A percentile compares a stretch with the other conserved stretches of the same genome.
These are phyloP conservation scores for Dasypus novemcinctus DNA, from an alignment of 2,113 vertebrate species.

Conservation along the genomic window DNA sequence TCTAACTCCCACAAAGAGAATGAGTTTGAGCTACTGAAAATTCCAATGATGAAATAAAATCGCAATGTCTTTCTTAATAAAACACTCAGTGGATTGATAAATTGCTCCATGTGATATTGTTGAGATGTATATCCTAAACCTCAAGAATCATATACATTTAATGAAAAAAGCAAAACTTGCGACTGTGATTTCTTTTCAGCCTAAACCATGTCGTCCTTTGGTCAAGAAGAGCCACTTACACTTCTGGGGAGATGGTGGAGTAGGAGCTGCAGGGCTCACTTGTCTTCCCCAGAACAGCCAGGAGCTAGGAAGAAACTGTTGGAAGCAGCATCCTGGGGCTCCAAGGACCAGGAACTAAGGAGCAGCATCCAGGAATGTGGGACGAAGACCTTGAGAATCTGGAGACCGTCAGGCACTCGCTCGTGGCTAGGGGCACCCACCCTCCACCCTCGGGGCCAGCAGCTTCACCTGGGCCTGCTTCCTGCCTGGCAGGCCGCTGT, in stretches of 20 bases:
- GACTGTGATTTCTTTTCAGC: conserved; percentile 74
- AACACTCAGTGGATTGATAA: conserved; percentile 63
- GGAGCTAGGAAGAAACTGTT: no score
- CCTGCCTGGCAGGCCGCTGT: no score
- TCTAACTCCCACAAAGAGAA: neutral
- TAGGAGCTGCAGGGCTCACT: conserved; percentile 48
- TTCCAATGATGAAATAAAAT: conserved; percentile 64
- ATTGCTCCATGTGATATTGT: conserved; percentile 62
- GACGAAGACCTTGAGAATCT: no score
- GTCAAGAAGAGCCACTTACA: neutral
- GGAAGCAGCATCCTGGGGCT: no score
- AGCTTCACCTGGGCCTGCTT: no score
- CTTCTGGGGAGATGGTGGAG: conserved; percentile 46
- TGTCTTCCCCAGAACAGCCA: no score
- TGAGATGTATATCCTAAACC: conserved; percentile 71
- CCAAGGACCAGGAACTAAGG: no score
- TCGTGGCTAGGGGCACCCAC: no score
- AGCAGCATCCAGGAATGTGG: no score
- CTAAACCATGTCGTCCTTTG: conserved; percentile 67
- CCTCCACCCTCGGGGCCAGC: no score
- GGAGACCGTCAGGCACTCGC: no score
- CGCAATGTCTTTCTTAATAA: conserved; percentile 70
- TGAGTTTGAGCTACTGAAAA: conserved; percentile 64
- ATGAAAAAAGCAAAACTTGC: conserved; percentile 73
- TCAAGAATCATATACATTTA: conserved; percentile 47